Evolutionary conservation across 2,113 vertebrate species (phyloP), one percentile per base, ranked within the genome.

Genomic region (Chunga burmeisteri): DNA sequence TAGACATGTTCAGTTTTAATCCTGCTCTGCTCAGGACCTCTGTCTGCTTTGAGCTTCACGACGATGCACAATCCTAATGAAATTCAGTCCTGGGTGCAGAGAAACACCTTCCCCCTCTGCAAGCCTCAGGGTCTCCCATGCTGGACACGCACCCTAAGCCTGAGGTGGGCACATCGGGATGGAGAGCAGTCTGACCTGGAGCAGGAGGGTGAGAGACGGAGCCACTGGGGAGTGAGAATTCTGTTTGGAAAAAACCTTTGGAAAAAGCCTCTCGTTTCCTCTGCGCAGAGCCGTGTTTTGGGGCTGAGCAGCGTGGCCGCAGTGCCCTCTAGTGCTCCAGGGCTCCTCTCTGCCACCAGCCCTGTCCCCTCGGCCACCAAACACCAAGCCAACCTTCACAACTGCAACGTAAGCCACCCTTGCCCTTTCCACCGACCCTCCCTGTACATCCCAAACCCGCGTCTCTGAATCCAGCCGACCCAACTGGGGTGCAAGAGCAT

Each of bases 301-400:
- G 47, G 13, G 58, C 18, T 2, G 2, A 34, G 82, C 49, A 27
- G 83, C 0, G 10, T 65, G 50, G 25, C 14, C 0, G 16, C 94
- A 96, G 78, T 91, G 96, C 97, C 98, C 97, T 94, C 98, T 98
- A 96, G 96, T 68, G 98, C 90, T 52, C 46, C 52, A 10, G 25
- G 32, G 11, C 3, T 88, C 29, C 68, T 10, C 18, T 74, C 65
- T 16, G 61, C 52, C 86, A 58, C 25, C 70, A 71, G n/a, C 47
- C 16, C 38, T 8, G 89, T 93, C 56, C 73, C 44, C 23, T 25
- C 1, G 0, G 70, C 30, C 79, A 88, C 61, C 47, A 25, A 68
- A 36, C n/a, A 32, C 17, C 49, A 15, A 5, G 21, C 21, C 53
- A 40, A 32, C 15, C 63, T 19, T 11, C 53, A 23, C 27, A 23